These are phyloP conservation scores for Melanotaenia trifasciata DNA, from an alignment of 2,797 vertebrate species.

Conservation along the genomic window DNA sequence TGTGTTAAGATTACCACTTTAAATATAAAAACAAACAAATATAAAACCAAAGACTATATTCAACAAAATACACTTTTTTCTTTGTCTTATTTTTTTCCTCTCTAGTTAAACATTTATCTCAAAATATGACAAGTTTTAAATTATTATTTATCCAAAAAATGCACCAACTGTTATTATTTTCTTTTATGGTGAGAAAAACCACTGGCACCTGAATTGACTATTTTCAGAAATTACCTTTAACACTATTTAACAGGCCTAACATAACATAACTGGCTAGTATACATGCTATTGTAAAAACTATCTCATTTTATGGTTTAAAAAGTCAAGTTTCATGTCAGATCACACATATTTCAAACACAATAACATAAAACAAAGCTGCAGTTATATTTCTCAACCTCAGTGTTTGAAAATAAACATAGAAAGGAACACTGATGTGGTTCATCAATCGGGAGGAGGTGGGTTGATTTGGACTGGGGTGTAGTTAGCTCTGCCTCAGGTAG, in stretches of 20 bases:
- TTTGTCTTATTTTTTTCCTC: constrained; percentile 90
- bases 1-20: constrained; percentile 89
- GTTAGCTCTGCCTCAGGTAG: constrained; percentile 55
- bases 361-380: constrained; percentile 74
- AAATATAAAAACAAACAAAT: constrained; percentile 87
- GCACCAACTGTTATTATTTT: constrained; percentile 94
- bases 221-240: constrained; percentile 83
- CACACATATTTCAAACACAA: constrained; percentile 78
- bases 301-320: constrained; percentile 83
- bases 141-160: constrained; percentile 89
- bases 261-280: constrained; percentile 72
- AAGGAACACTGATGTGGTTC: constrained; percentile 61
- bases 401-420: constrained; percentile 67
- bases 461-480: constrained; percentile 56
- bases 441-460: constrained; percentile 56
- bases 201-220: constrained; percentile 74
- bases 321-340: constrained; percentile 78
- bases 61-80: constrained; percentile 91
- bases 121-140: constrained; percentile 92
- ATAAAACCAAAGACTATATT: constrained; percentile 92
- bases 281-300: constrained; percentile 70
- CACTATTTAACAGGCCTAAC: constrained; percentile 83
- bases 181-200: constrained; percentile 85
- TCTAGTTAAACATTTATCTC: constrained; percentile 99
- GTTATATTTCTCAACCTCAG: constrained; percentile 57